Base-by-base conservation (phyloP, 2,888 invertebrate genomes). In the Parascotia fuliginaria region DNA sequence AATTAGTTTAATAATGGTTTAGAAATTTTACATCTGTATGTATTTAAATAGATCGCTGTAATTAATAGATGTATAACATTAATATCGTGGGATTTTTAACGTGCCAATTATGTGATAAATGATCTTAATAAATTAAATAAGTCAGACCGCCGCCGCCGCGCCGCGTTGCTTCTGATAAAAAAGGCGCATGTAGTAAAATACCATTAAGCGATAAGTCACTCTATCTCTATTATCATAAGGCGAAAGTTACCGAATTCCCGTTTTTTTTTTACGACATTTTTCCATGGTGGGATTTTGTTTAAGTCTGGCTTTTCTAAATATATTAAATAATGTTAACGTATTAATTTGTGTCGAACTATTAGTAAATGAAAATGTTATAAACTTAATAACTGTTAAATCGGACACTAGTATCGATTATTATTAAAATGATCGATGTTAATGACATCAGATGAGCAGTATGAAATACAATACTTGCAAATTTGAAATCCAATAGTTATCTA, bases 341-440 rank as follows among this genome's bases (percentile, higher is more conserved):
- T 42, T 41, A 41, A 52, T 44, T 33, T 22, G 7, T n/a, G 2
- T 16, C 16, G 11, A 32, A 29, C 19, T 28, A 32, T 43, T 43
- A 11, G 22, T 41, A 36, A 38, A 34, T 31, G 11, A 42, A 28
- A 42, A 16, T n/a, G 19, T 12, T n/a, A n/a, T 24, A 36, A 3
- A 16, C 12, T 14, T 14, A 33, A 36, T 46, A 33, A 0, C 9
- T 11, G n/a, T 28, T 12, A 32, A 44, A 33, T 11, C 38, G 38
- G 16, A 39, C 29, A n/a, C 24, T 3, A n/a, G 7, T 36, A 19
- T 36, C 33, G 33, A 33, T 29, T 32, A 32, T 32, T 32, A 16
- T 33, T 16, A 16, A 16, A 33, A 9, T 15, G 16, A 33, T 15
- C 9, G 15, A 7, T 5, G n/a, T 33, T 15, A 16, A 33, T 15